Evolutionary conservation across 2,113 vertebrate genomes (phyloP), one percentile per base, ranked within the genome.

Genomic region (Pelecanus crispus): DNA sequence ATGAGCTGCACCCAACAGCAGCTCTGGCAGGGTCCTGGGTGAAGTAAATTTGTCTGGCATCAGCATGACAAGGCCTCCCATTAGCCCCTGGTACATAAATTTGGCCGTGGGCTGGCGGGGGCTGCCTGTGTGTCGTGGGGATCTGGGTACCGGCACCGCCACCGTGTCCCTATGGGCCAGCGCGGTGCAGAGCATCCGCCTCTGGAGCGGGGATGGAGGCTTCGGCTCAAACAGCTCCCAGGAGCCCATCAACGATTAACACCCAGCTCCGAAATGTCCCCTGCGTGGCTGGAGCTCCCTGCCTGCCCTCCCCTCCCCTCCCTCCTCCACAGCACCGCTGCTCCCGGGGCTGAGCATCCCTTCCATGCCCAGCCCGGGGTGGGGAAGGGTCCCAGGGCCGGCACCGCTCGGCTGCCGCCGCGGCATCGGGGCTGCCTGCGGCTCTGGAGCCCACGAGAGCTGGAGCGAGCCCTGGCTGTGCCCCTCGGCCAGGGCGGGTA

Each of bases 401-500:
- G 34, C n/a, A 9, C 62, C 2, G 4, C 71, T 49, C 17, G 1
- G 32, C 22, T 40, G 40, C 32, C 50, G 26, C 62, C 11, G 4
- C 6, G 8, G 25, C 21, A 58, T 21, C 1, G 6, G 20, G 24
- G 29, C 59, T 67, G 26, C 36, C 50, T 31, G n/a, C 3, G 4
- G 56, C 40, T 95, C 61, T 40, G 77, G 32, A 71, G 32, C 58
- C 44, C 66, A 22, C 3, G 2, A 52, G 40, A 79, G 45, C 34
- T 13, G 52, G 13, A 31, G 11, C 5, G 36, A 86, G 40, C 61
- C 42, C 26, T 10, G 4, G 34, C 6, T 0, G 0, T 45, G 47
- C 20, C 45, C 47, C 44, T 15, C 49, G 55, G 21, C 26, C 70
- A 38, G 40, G 7, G 24, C 3, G 4, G 38, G 6, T 29, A 0